Conservation (phyloP, 1,140 invertebrate genomes). For the Pseudomyrmex flavicornis region DNA sequence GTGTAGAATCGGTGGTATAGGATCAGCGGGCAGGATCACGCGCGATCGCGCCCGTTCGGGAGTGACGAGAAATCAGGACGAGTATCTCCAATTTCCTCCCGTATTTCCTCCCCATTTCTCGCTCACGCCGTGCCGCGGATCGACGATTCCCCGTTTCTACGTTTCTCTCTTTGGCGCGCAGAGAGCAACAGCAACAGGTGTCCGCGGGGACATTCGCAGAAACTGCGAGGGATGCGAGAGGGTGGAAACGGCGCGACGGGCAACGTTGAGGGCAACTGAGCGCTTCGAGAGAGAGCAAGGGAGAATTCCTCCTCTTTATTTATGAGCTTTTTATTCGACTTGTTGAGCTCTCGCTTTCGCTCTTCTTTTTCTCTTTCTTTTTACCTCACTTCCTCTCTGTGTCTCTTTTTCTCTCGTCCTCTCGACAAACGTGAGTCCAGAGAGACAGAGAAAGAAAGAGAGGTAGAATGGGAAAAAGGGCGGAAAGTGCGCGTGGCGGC, state of each 20-base stretch:
- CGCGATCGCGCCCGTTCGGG: neutral
- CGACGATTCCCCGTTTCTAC: constrained; percentile 54
- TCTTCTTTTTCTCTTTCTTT: constrained; percentile 51
- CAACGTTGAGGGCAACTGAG: constrained; percentile 67
- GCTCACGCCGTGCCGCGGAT: constrained; percentile 32
- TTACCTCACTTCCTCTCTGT: constrained; percentile 49
- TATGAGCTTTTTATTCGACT: constrained; percentile 86
- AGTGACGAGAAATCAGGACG: constrained; percentile 69
- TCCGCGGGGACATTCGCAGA: constrained; percentile 85
- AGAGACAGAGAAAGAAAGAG: constrained; percentile 19
- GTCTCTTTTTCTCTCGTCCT: constrained; percentile 21
- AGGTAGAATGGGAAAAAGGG: constrained; percentile 53
- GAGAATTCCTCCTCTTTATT: constrained; percentile 83
- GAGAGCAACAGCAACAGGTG: constrained; percentile 82
- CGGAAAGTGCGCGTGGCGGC: constrained; percentile 32
- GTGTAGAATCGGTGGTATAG: neutral
- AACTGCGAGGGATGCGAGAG: constrained; percentile 80
- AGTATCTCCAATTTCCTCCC: constrained; percentile 69
- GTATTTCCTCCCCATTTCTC: constrained; percentile 19
- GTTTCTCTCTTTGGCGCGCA: constrained; percentile 72
- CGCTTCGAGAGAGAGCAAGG: constrained; percentile 72
- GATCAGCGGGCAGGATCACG: constrained; percentile 8
- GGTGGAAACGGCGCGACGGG: constrained; percentile 56
- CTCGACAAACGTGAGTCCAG: constrained; percentile 36
- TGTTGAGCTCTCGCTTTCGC: constrained; percentile 81